Evolutionary conservation across 2,113 vertebrate species (phyloP), one percentile per base, ranked within the genome.

Genomic region (Pyxicephalus adspersus): DNA sequence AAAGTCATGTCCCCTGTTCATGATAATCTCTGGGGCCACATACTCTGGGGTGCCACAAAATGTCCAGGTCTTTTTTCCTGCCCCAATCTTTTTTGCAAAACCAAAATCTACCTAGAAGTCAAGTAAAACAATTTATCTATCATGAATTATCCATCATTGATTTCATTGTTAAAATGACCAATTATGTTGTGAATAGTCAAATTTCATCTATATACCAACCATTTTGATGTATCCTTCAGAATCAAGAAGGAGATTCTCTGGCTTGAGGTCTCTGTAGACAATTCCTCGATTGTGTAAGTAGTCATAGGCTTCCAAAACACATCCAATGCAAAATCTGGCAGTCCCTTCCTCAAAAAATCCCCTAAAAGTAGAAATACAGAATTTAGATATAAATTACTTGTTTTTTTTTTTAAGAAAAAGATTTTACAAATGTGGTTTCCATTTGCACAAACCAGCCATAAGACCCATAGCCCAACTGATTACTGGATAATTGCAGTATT

Each of bases 181-280:
- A 45, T 9, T 45, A 8, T 45, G 1, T 15, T 45, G 38, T 45
- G 15, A 9, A 13, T 45, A 45, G 11, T 45, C 38, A 25, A 25
- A 45, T 5, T 5, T 7, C 5, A 38, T 7, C 34, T 45, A 13
- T 45, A 45, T 13, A 45, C 38, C 68, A 83, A 95, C 95, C 88
- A 96, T 88, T 86, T 95, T 95, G 81, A 95, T 8, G 1, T 95
- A 95, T 84, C 94, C 94, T 15, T 73, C 86, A 1, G 54, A 28
- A 76, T 94, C 94, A 88, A 95, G 80, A 92, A 95, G 94, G 70
- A 95, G 89, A 87, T 95, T 95, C 90, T 96, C 94, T 0, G 95
- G 94, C 81, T 95, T 95, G 31, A 96, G 90, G 89, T 96, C 94
- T 34, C 93, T 85, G 84, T 95, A 96, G 86, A 95, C 84, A 76